Base-by-base conservation (phyloP, 1,140 invertebrate species). In the Leucophenga varia region DNA sequence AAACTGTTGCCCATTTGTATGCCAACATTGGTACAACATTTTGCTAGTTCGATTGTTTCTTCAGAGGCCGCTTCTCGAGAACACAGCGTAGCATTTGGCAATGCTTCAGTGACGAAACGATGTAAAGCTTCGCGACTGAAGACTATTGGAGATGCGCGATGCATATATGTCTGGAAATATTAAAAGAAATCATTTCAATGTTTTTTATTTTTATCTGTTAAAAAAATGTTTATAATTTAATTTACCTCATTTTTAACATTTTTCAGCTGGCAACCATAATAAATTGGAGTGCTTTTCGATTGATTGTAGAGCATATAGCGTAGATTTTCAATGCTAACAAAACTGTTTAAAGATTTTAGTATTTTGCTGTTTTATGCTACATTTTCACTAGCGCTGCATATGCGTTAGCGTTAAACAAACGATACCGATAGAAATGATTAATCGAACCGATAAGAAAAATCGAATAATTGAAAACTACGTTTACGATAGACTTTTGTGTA, bases 321-420 rank as follows among this genome's bases (percentile, higher is more conserved):
- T 10, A 71, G 37, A 21, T 70, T 70, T 18, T 70, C 61, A 12
- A 70, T 38, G 1, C 71, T 28, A 1, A 70, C 67, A 52, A 61
- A 70, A 25, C 65, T 69, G 7, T n/a, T n/a, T n/a, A n/a, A n/a
- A n/a, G n/a, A n/a, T n/a, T n/a, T n/a, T n/a, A n/a, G n/a, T n/a
- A n/a, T n/a, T n/a, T n/a, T n/a, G n/a, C n/a, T n/a, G n/a, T n/a
- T n/a, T n/a, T n/a, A n/a, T n/a, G n/a, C n/a, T n/a, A n/a, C n/a
- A n/a, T n/a, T n/a, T n/a, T n/a, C n/a, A n/a, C n/a, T n/a, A n/a
- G n/a, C n/a, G n/a, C n/a, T n/a, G n/a, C n/a, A n/a, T n/a, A n/a
- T n/a, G n/a, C n/a, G n/a, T n/a, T n/a, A n/a, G n/a, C n/a, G n/a
- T n/a, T n/a, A n/a, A n/a, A n/a, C n/a, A n/a, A n/a, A n/a, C n/a